These are phyloP conservation scores for Vireo altiloquus DNA, from an alignment of 2,113 vertebrate genomes.

Conservation along the genomic window DNA sequence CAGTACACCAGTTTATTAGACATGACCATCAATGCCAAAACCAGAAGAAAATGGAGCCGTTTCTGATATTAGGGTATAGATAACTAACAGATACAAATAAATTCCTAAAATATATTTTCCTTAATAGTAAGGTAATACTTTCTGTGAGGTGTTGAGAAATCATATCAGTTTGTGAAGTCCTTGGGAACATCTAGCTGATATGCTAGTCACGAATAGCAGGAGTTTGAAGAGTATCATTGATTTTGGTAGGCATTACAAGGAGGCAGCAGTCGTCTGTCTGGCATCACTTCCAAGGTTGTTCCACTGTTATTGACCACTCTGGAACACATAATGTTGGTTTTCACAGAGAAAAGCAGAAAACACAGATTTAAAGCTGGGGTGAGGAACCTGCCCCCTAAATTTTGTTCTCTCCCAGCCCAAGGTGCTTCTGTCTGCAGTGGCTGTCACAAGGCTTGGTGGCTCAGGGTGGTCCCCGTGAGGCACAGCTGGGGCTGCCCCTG, in stretches of 20 bases:
- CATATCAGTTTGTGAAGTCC: not conserved
- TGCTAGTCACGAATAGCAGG: not conserved
- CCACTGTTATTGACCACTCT: not conserved
- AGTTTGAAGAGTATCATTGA: not conserved
- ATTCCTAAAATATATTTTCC: not conserved
- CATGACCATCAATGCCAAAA: not conserved
- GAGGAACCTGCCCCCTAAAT: no score
- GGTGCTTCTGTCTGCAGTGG: not conserved
- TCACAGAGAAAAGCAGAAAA: not conserved
- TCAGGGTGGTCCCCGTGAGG: not conserved
- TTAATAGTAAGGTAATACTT: not conserved
- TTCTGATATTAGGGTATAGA: not conserved
- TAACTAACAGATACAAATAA: not conserved
- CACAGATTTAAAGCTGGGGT: not conserved
- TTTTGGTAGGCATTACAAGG: not conserved
- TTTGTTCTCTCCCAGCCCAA: fast-evolving
- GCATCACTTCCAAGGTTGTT: not conserved
- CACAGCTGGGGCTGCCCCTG: fast-evolving
- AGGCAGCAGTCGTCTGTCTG: fast-evolving
- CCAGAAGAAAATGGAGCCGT: not conserved
- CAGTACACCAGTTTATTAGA: not conserved
- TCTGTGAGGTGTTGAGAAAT: not conserved
- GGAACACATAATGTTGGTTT: not conserved
- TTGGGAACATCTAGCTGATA: not conserved
- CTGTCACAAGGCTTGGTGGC: not conserved